phyloP scores from a whole-genome alignment of 2,797 vertebrate species.

The Melanotaenia nigrans region DNA sequence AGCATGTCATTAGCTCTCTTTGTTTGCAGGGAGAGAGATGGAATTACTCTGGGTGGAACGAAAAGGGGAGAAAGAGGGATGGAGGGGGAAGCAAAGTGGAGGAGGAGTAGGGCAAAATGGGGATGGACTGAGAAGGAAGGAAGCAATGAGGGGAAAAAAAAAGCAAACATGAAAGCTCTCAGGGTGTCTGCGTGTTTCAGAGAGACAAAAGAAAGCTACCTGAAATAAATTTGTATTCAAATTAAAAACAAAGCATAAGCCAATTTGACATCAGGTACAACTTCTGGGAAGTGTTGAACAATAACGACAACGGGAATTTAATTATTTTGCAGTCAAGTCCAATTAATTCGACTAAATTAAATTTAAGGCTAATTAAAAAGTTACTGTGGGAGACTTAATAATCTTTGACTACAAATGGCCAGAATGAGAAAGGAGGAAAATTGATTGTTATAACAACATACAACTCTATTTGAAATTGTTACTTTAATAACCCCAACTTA shows the following conservation, averaged over 20 bases:
- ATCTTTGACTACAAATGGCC: conserved; percentile 20
- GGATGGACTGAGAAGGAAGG: conserved; percentile 25
- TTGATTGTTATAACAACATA: background rate
- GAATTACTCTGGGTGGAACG: conserved; percentile 67
- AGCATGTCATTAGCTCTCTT: conserved; percentile 79
- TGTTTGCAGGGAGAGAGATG: conserved; percentile 75
- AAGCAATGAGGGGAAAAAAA: conserved; percentile 20
- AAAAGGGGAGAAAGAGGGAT: conserved; percentile 37
- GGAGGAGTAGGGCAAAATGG: conserved; percentile 15
- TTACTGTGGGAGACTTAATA: conserved; percentile 19
- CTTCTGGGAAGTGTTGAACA: conserved; percentile 1
- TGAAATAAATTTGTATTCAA: conserved; percentile 35
- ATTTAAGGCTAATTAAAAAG: conserved; percentile 51
- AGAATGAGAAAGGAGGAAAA: conserved; percentile 13
- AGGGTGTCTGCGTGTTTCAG: background rate
- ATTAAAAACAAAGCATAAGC: conserved; percentile 17
- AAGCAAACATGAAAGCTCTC: conserved; percentile 9
- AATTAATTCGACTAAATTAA: conserved; percentile 40
- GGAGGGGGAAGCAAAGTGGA: conserved; percentile 19
- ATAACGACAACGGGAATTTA: conserved; percentile 35
- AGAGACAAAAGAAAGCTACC: conserved; percentile 33
- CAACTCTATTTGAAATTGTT: background rate
- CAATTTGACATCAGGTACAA: conserved; percentile 11
- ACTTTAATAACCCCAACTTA: no score
- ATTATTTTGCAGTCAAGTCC: conserved; percentile 29